A percentile compares a stretch with the other conserved stretches of the same genome.
phyloP scores from a whole-genome alignment of 2,888 invertebrate genomes.

The Dyspetes luteomarginatus region DNA sequence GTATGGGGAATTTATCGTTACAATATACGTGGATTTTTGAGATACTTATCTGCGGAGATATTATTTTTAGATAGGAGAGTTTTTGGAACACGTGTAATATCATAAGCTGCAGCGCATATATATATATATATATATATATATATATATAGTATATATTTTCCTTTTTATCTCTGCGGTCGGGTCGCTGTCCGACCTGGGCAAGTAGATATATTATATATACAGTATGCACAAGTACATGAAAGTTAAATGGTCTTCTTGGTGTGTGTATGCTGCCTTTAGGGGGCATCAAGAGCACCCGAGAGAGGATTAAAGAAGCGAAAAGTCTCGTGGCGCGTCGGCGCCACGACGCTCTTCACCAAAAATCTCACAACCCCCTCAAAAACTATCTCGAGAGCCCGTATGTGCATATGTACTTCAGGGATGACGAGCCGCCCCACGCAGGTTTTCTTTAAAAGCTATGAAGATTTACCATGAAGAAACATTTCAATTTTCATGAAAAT shows the following conservation, averaged over 20 bases:
- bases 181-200: slow-evolving; percentile 3
- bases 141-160: too few relatives aligned
- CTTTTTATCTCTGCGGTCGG: slow-evolving; percentile 16
- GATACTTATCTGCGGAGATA: slow-evolving; percentile 53
- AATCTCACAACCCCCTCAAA: slow-evolving; percentile 44
- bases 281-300: slow-evolving; percentile 26
- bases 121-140: too few relatives aligned
- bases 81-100: slow-evolving; percentile 51
- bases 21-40: slow-evolving; percentile 44
- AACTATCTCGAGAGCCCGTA: slow-evolving; percentile 1
- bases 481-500: neutral
- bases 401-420: neutral
- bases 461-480: too few relatives aligned
- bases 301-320: slow-evolving; percentile 34
- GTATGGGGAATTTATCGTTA: slow-evolving; percentile 23
- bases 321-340: slow-evolving; percentile 40
- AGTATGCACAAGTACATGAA: slow-evolving; percentile 40
- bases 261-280: neutral
- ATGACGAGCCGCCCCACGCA: slow-evolving; percentile 3
- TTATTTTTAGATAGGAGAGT: slow-evolving; percentile 43
- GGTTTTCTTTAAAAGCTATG: too few relatives aligned
- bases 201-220: slow-evolving; percentile 15
- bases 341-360: slow-evolving; percentile 45
- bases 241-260: slow-evolving; percentile 12
- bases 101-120: neutral